Percentiles rank a stretch among this genome's conserved stretches.
These are phyloP conservation scores for Dolomedes plantarius DNA, from an alignment of 2,888 invertebrate genomes.

Conservation along the genomic window DNA sequence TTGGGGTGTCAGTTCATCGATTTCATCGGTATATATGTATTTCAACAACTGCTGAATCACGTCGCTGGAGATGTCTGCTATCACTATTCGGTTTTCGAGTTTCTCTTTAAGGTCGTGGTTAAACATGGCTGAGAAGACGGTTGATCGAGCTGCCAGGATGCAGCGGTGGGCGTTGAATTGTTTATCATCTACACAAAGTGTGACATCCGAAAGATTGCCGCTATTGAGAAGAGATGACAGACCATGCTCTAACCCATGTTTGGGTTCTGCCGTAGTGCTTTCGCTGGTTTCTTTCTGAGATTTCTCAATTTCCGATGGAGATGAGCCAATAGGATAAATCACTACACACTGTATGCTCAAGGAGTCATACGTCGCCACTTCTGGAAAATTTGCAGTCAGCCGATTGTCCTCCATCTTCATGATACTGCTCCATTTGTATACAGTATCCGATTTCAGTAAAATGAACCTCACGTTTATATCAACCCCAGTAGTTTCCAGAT, in stretches of 20 bases:
- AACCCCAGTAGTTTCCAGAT: background rate
- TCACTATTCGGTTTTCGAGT: background rate
- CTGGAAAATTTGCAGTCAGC: background rate
- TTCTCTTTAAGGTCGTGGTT: background rate
- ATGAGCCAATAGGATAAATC: background rate
- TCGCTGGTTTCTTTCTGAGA: too few species aligned
- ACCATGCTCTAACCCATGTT: background rate
- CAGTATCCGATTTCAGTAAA: background rate
- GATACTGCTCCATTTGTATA: background rate
- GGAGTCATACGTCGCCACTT: background rate
- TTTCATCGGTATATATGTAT: conserved; percentile 48
- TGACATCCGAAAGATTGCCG: conserved; percentile 29
- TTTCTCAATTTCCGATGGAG: too few species aligned
- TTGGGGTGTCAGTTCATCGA: conserved; percentile 15
- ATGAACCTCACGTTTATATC: background rate
- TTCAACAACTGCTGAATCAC: conserved; percentile 26
- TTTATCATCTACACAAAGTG: background rate
- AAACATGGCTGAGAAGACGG: conserved; percentile 5
- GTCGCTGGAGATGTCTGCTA: background rate
- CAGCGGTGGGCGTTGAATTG: background rate
- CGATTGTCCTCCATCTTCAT: background rate
- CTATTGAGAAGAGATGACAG: conserved; percentile 13
- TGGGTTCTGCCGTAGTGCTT: too few species aligned
- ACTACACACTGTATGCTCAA: background rate
- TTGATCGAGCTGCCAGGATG: background rate